Conservation (phyloP, 2,113 vertebrate species). For the Gyps fulvus region DNA sequence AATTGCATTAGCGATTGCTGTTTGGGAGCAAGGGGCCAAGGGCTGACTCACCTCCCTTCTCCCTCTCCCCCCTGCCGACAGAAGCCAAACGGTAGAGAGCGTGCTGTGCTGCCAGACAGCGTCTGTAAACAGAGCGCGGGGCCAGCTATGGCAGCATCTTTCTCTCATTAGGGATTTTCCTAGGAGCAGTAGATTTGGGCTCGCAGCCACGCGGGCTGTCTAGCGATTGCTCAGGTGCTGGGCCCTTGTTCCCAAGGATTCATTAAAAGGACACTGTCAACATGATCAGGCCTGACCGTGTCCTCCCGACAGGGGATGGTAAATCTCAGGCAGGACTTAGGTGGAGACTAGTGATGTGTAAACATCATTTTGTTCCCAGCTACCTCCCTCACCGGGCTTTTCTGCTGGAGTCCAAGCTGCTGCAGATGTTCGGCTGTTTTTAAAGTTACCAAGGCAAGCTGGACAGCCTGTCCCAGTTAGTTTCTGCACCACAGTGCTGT, state of each 20-base stretch:
- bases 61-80: not conserved
- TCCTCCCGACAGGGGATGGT: not conserved
- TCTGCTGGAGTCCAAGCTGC: not conserved
- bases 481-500: not conserved
- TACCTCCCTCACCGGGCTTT: not conserved
- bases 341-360: not conserved
- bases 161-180: conserved; percentile 76
- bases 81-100: conserved; percentile 77
- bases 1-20: conserved; percentile 49
- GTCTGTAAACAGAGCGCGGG: conserved; percentile 61
- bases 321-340: not conserved
- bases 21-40: conserved; percentile 67
- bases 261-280: conserved; percentile 21
- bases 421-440: not conserved
- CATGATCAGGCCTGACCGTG: not conserved
- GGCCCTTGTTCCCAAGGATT: not conserved
- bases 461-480: not conserved
- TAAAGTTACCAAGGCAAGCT: not conserved
- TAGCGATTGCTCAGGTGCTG: conserved; percentile 31
- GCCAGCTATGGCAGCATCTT: conserved; percentile 79
- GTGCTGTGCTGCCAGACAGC: conserved; percentile 70
- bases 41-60: conserved; percentile 73
- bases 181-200: conserved; percentile 65
- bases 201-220: not conserved
- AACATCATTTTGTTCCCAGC: not conserved